Percentiles rank a stretch among this genome's conserved stretches.
phyloP scores from a whole-genome alignment of 2,113 vertebrate species.

The Promerops cafer region DNA sequence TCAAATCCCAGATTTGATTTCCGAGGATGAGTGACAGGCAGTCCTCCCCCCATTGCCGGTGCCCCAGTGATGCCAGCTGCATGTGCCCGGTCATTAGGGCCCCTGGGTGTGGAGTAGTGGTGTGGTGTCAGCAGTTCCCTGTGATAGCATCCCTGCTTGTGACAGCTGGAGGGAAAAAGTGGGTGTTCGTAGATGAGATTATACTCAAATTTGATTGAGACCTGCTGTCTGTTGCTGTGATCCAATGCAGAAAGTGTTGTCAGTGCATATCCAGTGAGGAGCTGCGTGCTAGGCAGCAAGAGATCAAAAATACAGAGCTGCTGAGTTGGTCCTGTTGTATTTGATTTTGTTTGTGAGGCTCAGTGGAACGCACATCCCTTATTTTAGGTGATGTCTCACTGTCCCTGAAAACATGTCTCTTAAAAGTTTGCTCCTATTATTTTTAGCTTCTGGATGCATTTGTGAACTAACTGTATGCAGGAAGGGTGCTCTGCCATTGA shows the following conservation, averaged over 20 bases:
- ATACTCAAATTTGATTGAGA: not conserved
- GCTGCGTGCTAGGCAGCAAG: not conserved
- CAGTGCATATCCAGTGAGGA: not conserved
- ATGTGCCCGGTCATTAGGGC: not conserved
- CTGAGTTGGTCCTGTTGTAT: not conserved
- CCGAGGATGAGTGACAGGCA: not conserved
- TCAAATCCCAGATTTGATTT: not conserved
- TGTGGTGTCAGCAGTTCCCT: not conserved
- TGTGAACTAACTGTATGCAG: not conserved
- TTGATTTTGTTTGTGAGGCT: not conserved
- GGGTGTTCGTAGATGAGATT: not conserved
- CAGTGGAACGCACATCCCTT: not conserved
- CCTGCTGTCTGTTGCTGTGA: not conserved
- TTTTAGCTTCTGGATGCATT: not conserved
- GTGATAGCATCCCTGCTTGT: not conserved
- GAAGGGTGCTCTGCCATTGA: not conserved
- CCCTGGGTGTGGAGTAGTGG: not conserved
- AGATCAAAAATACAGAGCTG: not conserved
- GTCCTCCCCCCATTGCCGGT: fast-evolving
- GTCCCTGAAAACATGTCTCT: not conserved
- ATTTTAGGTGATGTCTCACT: not conserved
- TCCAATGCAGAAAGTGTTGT: not conserved
- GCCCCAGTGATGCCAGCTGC: not conserved
- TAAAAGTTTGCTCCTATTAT: not conserved
- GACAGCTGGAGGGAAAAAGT: not conserved